Evolutionary conservation across 2,797 vertebrate genomes (phyloP).

Genomic region (Ctenopoma multispine): DNA sequence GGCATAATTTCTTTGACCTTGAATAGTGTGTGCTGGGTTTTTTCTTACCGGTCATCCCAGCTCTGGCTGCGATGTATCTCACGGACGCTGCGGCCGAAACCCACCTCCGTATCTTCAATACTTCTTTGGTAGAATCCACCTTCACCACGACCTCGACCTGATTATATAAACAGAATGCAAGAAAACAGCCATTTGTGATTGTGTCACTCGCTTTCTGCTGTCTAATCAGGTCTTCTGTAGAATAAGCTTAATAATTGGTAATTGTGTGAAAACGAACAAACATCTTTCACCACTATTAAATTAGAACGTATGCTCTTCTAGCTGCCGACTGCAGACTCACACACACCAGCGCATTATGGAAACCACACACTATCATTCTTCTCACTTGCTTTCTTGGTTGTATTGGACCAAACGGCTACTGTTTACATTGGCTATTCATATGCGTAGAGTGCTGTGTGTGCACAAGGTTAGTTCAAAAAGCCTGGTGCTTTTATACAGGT

Average conservation of each 20-base stretch:
- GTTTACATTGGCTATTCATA: slow-evolving; percentile 67
- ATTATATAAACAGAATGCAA: not conserved
- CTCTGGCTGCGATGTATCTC: slow-evolving; percentile 95
- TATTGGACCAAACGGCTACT: slow-evolving; percentile 23
- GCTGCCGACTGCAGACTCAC: no score
- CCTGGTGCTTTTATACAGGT: slow-evolving; percentile 40
- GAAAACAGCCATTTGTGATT: not conserved
- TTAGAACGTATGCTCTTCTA: not conserved
- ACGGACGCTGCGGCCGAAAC: slow-evolving; percentile 87
- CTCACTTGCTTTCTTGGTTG: slow-evolving; percentile 40
- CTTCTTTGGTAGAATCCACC: slow-evolving; percentile 94
- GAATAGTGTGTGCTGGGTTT: not conserved
- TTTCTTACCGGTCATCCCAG: slow-evolving; percentile 92
- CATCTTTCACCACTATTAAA: not conserved
- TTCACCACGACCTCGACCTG: slow-evolving; percentile 93
- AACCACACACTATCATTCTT: slow-evolving; percentile 12
- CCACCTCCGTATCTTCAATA: slow-evolving; percentile 89
- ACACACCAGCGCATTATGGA: slow-evolving; percentile 18
- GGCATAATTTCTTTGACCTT: not conserved
- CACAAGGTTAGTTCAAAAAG: slow-evolving; percentile 47
- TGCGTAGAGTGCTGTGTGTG: slow-evolving; percentile 41
- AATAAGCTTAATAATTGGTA: no score
- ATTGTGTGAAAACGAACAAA: not conserved
- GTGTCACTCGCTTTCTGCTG: not conserved
- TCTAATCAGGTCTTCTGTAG: no score